Percentiles rank a stretch among this genome's conserved stretches.
Evolutionary conservation across 2,888 invertebrate species (phyloP).

Genomic region (Ophion slaviceki): DNA sequence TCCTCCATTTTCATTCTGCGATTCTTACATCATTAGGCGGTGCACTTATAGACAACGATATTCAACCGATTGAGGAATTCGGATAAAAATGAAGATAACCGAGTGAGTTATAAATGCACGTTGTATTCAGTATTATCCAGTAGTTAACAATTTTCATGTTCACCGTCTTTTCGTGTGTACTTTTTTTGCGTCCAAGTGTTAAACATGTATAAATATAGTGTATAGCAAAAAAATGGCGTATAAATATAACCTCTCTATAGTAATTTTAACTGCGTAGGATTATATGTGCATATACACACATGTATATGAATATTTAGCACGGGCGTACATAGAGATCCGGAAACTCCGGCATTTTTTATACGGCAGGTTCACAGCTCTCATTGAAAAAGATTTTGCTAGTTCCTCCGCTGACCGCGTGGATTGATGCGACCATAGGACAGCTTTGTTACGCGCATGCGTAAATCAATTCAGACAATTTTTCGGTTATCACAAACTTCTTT

Average conservation of each 20-base stretch:
- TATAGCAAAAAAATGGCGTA: constrained; percentile 75
- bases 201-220: constrained; percentile 67
- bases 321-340: neutral
- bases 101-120: constrained; percentile 57
- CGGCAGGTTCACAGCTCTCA: neutral
- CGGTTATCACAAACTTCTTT: neutral
- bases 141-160: constrained; percentile 67
- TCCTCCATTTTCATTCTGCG: too few species aligned
- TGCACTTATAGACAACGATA: too few species aligned
- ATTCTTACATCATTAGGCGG: too few species aligned
- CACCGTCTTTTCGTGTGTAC: constrained; percentile 56
- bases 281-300: constrained; percentile 20
- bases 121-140: constrained; percentile 69
- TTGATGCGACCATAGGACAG: neutral
- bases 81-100: neutral
- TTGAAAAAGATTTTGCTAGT: neutral
- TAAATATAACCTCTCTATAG: constrained; percentile 74
- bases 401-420: neutral
- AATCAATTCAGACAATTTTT: neutral
- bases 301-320: neutral
- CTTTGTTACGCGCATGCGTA: neutral
- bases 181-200: constrained; percentile 28
- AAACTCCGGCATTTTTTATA: neutral
- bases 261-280: constrained; percentile 33
- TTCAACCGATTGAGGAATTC: neutral